Conservation (phyloP, 2,113 vertebrate species). For the Brachypodius melanocephalos region DNA sequence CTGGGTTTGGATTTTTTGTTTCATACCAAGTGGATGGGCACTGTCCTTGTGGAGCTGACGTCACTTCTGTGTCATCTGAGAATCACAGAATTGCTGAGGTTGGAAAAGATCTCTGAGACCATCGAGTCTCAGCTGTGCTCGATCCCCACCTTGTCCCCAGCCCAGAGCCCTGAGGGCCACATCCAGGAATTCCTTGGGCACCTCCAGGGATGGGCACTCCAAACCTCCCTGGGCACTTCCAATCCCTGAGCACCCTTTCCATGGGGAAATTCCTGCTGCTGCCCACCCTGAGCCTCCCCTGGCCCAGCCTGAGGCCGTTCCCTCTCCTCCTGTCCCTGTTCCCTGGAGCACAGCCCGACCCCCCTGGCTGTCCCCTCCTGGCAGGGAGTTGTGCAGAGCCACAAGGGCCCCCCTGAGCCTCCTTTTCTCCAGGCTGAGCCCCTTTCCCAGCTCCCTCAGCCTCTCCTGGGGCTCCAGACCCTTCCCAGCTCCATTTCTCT, state of each 20-base stretch:
- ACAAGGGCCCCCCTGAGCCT: background rate
- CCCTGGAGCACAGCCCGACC: background rate
- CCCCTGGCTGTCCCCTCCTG: background rate
- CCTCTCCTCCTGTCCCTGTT: background rate
- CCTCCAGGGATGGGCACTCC: background rate
- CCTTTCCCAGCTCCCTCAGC: background rate
- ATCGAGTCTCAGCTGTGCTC: rapidly evolving
- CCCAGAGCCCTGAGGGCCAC: background rate
- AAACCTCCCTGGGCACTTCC: background rate
- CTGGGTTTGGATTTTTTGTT: background rate
- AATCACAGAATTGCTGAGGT: rapidly evolving
- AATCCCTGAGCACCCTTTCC: rapidly evolving
- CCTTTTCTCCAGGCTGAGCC: background rate
- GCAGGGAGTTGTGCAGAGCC: background rate
- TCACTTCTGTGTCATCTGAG: background rate
- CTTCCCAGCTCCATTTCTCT: too few relatives aligned
- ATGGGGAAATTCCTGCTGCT: background rate
- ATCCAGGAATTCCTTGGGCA: rapidly evolving
- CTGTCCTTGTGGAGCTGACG: background rate
- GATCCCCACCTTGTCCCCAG: rapidly evolving
- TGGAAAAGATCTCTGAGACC: background rate
- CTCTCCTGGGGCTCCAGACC: background rate
- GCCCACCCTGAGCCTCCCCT: background rate
- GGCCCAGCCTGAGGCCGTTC: background rate
- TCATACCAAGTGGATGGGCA: background rate